phyloP scores from a whole-genome alignment of 2,113 vertebrate genomes.

The Epinephelus fuscoguttatus region DNA sequence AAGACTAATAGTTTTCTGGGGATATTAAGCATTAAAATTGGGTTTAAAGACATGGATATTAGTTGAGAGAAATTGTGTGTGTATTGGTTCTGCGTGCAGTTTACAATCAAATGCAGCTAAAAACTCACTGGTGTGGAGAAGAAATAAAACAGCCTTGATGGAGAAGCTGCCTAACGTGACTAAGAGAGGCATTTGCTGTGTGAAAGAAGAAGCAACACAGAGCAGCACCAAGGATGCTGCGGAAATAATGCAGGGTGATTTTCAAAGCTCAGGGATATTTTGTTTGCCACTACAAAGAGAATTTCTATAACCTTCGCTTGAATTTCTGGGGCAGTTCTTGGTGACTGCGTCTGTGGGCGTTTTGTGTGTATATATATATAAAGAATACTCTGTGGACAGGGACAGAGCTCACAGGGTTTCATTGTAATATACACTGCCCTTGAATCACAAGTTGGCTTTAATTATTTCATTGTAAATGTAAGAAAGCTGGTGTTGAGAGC shows the following conservation, averaged over 20 bases:
- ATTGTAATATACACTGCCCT: constrained; percentile 38
- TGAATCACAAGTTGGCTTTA: constrained; percentile 57
- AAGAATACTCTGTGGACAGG: constrained; percentile 54
- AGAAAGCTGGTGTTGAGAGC: constrained; percentile 39
- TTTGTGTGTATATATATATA: constrained; percentile 35
- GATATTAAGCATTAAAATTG: constrained; percentile 29
- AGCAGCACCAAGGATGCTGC: constrained; percentile 14
- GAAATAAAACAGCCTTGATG: constrained; percentile 16
- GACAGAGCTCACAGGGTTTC: constrained; percentile 51
- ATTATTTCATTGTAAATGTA: constrained; percentile 57
- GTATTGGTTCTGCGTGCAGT: constrained; percentile 22
- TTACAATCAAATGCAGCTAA: neutral
- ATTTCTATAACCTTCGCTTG: constrained; percentile 53
- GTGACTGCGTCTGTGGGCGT: constrained; percentile 68
- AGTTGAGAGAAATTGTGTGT: constrained; percentile 8
- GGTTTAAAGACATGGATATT: constrained; percentile 4
- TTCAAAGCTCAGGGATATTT: constrained; percentile 69
- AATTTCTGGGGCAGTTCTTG: constrained; percentile 61
- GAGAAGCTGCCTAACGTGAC: constrained; percentile 31
- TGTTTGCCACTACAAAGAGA: constrained; percentile 62
- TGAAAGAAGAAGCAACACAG: constrained; percentile 36
- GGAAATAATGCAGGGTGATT: constrained; percentile 46
- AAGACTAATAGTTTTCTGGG: constrained; percentile 25
- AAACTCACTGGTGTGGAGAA: constrained; percentile 19
- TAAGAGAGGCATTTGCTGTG: constrained; percentile 29